A percentile compares a stretch with the other conserved stretches of the same genome.
Conservation (phyloP, 2,113 vertebrate genomes). For the Trachemys scripta region DNA sequence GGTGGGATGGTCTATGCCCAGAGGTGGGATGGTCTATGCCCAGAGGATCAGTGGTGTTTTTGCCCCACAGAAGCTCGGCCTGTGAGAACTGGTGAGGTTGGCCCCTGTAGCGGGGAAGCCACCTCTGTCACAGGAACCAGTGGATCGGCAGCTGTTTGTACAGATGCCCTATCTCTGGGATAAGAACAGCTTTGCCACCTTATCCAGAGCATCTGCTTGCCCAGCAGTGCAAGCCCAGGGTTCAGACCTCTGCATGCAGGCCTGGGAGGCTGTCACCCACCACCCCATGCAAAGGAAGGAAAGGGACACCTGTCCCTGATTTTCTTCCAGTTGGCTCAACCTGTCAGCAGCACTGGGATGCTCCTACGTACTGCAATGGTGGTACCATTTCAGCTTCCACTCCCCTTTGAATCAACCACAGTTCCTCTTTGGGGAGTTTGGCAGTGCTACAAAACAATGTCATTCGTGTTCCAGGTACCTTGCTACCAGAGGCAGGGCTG, state of each 20-base stretch:
- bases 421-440: background rate
- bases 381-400: background rate
- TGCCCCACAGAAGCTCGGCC: too few relatives aligned
- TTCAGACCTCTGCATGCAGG: background rate
- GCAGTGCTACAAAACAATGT: too few relatives aligned
- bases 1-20: background rate
- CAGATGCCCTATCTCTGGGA: background rate
- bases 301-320: background rate
- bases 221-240: background rate
- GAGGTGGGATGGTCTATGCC: background rate
- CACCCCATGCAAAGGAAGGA: background rate
- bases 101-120: background rate
- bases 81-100: background rate
- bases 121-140: too few relatives aligned
- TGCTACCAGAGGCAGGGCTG: too few relatives aligned
- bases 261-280: too few relatives aligned
- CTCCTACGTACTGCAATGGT: background rate
- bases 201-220: background rate
- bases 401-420: background rate
- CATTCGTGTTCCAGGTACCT: background rate
- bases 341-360: background rate
- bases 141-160: background rate
- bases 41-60: too few relatives aligned
- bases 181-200: background rate
- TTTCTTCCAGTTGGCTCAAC: background rate